Percentiles rank a stretch among this genome's conserved stretches.
These are phyloP conservation scores for Pseudoips prasinana DNA, from an alignment of 2,888 invertebrate genomes.

Conservation along the genomic window DNA sequence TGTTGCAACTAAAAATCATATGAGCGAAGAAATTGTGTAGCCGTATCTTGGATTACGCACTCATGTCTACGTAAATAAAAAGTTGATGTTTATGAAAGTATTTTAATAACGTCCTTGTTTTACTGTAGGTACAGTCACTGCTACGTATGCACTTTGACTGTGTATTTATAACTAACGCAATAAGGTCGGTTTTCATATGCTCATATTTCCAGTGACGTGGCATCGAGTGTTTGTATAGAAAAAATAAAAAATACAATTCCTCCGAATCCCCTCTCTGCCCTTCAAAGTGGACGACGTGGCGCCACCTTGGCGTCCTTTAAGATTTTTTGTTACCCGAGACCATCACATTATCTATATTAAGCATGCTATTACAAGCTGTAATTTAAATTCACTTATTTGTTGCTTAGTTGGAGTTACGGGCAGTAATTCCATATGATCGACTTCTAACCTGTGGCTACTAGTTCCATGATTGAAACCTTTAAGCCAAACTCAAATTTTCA, in stretches of 20 bases:
- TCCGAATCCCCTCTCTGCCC: slow-evolving; percentile 21
- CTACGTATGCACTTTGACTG: no score
- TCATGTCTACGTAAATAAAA: slow-evolving; percentile 12
- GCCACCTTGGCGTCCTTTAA: slow-evolving; percentile 23
- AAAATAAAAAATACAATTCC: slow-evolving; percentile 9
- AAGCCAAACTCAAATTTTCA: slow-evolving; percentile 2
- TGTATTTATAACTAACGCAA: no score
- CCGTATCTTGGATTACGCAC: no score
- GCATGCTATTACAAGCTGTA: slow-evolving; percentile 24
- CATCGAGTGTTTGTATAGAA: no score
- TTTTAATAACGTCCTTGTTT: slow-evolving; percentile 15
- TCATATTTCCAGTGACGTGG: no score
- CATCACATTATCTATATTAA: slow-evolving; percentile 25
- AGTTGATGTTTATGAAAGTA: slow-evolving; percentile 16
- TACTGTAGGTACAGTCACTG: neutral
- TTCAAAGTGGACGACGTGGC: slow-evolving; percentile 19
- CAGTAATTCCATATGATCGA: slow-evolving; percentile 19
- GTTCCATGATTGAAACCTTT: slow-evolving; percentile 14
- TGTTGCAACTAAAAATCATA: no score
- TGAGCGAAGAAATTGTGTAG: no score
- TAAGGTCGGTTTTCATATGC: no score
- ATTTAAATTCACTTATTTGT: slow-evolving; percentile 31
- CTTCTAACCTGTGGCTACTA: slow-evolving; percentile 18
- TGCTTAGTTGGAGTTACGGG: slow-evolving; percentile 20
- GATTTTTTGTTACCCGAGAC: slow-evolving; percentile 29